These are phyloP conservation scores for Mustelus asterias DNA, from an alignment of 2,113 vertebrate genomes.

Conservation along the genomic window DNA sequence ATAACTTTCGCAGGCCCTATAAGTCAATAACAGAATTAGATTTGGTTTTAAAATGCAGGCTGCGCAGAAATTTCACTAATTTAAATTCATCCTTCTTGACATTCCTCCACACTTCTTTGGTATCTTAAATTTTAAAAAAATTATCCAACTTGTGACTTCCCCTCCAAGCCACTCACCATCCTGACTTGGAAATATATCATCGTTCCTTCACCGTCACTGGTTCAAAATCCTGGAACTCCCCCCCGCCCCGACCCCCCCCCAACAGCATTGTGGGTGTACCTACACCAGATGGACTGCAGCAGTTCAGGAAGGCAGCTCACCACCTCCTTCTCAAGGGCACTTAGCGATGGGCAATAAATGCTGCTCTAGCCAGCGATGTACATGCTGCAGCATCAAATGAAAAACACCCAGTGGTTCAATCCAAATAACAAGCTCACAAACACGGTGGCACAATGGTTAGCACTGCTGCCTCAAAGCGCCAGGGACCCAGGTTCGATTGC, in stretches of 20 bases:
- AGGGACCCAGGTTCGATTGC: no score
- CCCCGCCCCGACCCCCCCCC: no score
- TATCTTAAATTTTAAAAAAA: neutral
- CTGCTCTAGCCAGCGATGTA: no score
- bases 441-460: no score
- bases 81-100: neutral
- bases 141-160: neutral
- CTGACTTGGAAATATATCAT: neutral
- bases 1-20: neutral
- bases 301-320: neutral
- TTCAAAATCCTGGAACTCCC: no score
- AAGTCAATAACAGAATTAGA: neutral
- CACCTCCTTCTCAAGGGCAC: neutral
- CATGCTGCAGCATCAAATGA: neutral
- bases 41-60: neutral
- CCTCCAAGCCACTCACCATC: neutral
- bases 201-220: neutral
- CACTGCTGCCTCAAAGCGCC: no score
- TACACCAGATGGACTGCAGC: neutral
- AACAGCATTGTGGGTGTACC: neutral
- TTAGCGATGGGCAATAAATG: neutral
- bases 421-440: neutral
- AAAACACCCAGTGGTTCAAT: neutral
- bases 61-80: neutral
- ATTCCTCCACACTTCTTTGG: neutral